phyloP scores from a whole-genome alignment of 2,888 invertebrate genomes.

The Sesia apiformis region DNA sequence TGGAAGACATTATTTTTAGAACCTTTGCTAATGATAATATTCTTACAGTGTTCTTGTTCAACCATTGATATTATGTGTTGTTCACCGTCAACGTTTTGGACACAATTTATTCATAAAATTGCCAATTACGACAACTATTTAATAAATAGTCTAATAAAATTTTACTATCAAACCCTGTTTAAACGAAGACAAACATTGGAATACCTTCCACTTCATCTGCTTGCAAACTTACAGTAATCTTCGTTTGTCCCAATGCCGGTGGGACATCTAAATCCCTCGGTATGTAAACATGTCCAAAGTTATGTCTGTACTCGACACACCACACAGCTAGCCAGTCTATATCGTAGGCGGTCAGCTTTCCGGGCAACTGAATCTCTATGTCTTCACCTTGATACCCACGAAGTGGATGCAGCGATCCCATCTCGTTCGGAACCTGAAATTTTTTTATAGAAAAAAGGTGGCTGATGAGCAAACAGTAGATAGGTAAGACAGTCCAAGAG shows the following conservation, averaged over 20 bases:
- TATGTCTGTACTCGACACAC: slow-evolving; percentile 92
- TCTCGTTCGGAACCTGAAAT: slow-evolving; percentile 86
- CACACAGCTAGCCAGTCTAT: slow-evolving; percentile 94
- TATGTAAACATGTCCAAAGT: slow-evolving; percentile 92
- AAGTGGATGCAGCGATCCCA: slow-evolving; percentile 86
- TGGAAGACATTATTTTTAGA: no score
- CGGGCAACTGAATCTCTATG: slow-evolving; percentile 91
- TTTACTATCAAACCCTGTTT: no score
- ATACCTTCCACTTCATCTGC: background rate
- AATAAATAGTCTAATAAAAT: no score
- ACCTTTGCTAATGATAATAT: no score
- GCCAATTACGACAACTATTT: no score
- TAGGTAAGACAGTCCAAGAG: no score
- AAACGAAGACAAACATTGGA: no score
- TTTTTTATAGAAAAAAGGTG: background rate
- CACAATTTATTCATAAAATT: no score
- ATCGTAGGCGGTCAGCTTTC: slow-evolving; percentile 88
- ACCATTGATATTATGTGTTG: no score
- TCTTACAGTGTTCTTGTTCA: no score
- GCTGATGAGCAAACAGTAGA: no score
- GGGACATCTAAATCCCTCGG: slow-evolving; percentile 93
- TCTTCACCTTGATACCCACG: slow-evolving; percentile 93
- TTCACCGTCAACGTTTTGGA: no score
- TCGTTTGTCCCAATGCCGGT: slow-evolving; percentile 91
- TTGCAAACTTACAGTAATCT: slow-evolving; percentile 83